phyloP scores from a whole-genome alignment of 2,888 invertebrate genomes.

The Cinara cedri region DNA sequence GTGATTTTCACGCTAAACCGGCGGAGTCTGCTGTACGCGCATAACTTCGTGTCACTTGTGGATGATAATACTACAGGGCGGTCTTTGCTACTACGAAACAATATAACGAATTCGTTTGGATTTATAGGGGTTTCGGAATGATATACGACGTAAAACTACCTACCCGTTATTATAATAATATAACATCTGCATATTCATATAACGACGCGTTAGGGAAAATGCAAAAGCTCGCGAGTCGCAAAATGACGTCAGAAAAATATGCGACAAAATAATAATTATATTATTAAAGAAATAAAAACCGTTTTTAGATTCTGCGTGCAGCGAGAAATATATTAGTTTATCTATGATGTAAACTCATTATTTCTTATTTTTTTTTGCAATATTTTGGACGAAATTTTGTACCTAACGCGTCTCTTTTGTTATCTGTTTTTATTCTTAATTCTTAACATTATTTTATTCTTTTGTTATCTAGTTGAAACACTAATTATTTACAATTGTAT shows the following conservation, averaged over 20 bases:
- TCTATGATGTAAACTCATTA: too few species aligned
- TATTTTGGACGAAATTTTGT: too few species aligned
- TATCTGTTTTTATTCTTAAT: too few species aligned
- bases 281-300: constrained; percentile 1
- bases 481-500: too few species aligned
- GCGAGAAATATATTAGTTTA: too few species aligned
- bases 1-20: background rate
- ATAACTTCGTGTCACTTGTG: background rate
- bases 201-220: background rate
- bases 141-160: constrained; percentile 5
- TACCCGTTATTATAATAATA: background rate
- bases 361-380: too few species aligned
- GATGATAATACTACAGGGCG: background rate
- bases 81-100: background rate
- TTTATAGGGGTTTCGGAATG: constrained; percentile 22
- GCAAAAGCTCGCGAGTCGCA: background rate
- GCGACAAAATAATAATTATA: background rate
- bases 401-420: too few species aligned
- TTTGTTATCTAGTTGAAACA: too few species aligned
- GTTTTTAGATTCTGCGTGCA: too few species aligned
- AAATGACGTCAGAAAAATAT: background rate
- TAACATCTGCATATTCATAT: background rate
- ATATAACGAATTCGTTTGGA: constrained; percentile 15
- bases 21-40: background rate
- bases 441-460: too few species aligned